A percentile compares a stretch with the other conserved stretches of the same genome.
phyloP scores from a whole-genome alignment of 2,113 vertebrate species.

The Planiliza haematocheilus region DNA sequence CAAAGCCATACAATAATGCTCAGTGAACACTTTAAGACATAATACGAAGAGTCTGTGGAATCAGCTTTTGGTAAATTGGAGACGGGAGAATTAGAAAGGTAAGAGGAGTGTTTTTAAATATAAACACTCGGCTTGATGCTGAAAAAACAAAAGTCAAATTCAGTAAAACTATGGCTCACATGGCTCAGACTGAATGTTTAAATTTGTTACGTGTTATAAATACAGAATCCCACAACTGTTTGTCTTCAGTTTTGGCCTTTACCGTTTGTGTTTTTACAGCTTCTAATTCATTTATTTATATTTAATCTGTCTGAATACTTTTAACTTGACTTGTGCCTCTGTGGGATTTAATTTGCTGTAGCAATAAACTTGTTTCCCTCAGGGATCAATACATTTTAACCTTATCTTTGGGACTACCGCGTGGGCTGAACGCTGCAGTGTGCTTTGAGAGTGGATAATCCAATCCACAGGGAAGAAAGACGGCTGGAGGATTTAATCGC shows the following conservation, averaged over 20 bases:
- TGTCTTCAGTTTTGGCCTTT: not conserved
- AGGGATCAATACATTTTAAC: conserved; percentile 32
- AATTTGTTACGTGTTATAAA: no score
- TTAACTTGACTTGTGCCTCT: not conserved
- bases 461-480: conserved; percentile 31
- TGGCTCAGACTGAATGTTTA: no score
- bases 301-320: not conserved
- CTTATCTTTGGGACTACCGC: conserved; percentile 16
- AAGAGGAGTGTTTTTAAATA: no score
- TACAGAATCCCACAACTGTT: not conserved
- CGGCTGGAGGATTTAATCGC: conserved; percentile 43
- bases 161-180: no score
- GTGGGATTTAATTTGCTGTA: conserved; percentile 17
- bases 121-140: no score
- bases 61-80: not conserved
- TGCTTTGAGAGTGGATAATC: conserved; percentile 23
- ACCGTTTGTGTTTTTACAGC: not conserved
- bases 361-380: conserved; percentile 1
- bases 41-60: not conserved
- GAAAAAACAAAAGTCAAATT: no score
- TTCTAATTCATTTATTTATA: not conserved
- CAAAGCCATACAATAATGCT: not conserved
- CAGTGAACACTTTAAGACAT: conserved; percentile 2
- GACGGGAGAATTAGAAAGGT: not conserved
- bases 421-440: not conserved